Evolutionary conservation across 2,113 vertebrate species (phyloP).

Genomic region (Gymnorhina tibicen): DNA sequence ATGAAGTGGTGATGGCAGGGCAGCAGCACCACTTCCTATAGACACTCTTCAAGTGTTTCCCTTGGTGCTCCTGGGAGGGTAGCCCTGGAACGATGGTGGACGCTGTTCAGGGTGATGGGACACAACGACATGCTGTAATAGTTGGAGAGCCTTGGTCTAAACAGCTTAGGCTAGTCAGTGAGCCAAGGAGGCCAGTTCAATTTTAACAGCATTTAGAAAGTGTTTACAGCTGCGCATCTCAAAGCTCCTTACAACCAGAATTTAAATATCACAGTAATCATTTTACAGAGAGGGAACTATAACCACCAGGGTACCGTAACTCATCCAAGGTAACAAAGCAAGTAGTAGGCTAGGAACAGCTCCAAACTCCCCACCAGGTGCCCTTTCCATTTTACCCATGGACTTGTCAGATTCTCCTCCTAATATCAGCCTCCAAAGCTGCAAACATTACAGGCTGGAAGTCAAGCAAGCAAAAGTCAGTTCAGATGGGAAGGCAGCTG

Average conservation of each 20-base stretch:
- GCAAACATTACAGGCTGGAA: not conserved
- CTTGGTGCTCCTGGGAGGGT: not conserved
- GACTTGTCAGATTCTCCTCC: not conserved
- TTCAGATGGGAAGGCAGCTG: not conserved
- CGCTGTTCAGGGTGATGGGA: not conserved
- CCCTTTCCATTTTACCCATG: not conserved
- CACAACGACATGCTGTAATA: not conserved
- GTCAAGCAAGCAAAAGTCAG: not conserved
- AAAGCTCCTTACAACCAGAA: conserved; percentile 1
- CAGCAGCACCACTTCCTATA: not conserved
- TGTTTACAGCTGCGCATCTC: not conserved
- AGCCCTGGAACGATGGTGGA: not conserved
- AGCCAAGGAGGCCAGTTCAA: not conserved
- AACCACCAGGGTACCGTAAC: not conserved
- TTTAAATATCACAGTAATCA: conserved; percentile 19
- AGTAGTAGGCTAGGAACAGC: not conserved
- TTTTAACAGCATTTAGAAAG: not conserved
- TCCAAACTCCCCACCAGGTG: not conserved
- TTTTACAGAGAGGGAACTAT: not conserved
- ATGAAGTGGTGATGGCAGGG: not conserved
- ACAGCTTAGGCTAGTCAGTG: not conserved
- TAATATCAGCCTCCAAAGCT: not conserved
- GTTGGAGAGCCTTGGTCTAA: not conserved
- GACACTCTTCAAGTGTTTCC: not conserved
- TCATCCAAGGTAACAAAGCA: conserved; percentile 25